Conservation (phyloP, 2,113 vertebrate species). For the Balaeniceps rex region DNA sequence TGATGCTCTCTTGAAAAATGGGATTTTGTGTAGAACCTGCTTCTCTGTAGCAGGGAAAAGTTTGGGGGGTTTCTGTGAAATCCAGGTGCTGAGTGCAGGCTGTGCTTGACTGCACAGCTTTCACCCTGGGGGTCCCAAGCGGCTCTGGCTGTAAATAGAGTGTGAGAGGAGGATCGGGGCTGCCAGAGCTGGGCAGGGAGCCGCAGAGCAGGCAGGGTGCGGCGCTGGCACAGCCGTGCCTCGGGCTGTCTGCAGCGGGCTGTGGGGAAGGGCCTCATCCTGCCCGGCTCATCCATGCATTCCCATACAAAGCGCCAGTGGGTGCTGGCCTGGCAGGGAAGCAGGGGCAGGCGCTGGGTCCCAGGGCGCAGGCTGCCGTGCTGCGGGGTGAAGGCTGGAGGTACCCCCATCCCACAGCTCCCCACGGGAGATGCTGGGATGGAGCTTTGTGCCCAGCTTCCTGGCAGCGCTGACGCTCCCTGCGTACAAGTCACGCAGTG, state of each 20-base stretch:
- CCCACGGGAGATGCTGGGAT: not conserved
- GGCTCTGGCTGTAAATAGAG: rapidly evolving
- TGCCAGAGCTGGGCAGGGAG: not conserved
- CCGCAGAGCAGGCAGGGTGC: rapidly evolving
- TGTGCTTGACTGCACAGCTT: not conserved
- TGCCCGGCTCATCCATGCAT: rapidly evolving
- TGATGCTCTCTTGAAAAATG: not conserved
- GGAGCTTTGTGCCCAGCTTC: not conserved
- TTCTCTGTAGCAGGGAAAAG: not conserved
- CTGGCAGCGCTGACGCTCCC: rapidly evolving
- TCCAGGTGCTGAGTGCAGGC: rapidly evolving
- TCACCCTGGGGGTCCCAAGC: not conserved
- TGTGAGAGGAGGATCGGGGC: not conserved
- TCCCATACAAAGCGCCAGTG: rapidly evolving
- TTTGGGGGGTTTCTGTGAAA: not conserved
- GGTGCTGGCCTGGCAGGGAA: not conserved
- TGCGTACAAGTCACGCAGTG: rapidly evolving
- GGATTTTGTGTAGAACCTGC: not conserved
- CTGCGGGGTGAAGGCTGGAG: not conserved
- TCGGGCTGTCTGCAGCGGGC: rapidly evolving
- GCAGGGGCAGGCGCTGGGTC: not conserved
- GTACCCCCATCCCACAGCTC: not conserved
- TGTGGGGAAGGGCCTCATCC: not conserved
- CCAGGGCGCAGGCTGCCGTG: not conserved
- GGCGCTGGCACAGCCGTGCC: rapidly evolving